Base-by-base conservation (phyloP, 2,888 invertebrate species). In the Acrocyrtus sp. region DNA sequence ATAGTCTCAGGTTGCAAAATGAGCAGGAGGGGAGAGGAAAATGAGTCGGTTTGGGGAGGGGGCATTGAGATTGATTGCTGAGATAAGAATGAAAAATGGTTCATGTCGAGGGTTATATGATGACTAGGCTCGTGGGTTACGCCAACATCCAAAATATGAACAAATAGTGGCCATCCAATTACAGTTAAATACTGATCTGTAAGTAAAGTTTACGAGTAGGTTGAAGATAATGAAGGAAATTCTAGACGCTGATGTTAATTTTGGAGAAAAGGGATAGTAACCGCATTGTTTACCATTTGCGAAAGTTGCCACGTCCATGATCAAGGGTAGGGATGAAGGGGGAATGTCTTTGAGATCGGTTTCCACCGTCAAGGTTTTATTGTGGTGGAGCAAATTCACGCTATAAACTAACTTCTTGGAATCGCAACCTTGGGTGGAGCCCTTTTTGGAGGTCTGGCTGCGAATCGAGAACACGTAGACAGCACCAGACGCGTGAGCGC, bases 121-220 rank as follows among this genome's bases (percentile, higher is more conserved):
- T 80, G 80, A 80, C 91, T 91, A 0, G 95, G 94, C 83, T 94
- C 94, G 84, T 94, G 95, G 81, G 89, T 88, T 10, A 91, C 85
- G 3, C 94, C 92, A 54, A 95, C 90, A 85, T 96, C 95, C 62
- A 96, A 86, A 26, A 95, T 85, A 83, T 96, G 95, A 0, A 92
- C 90, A 85, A 94, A 95, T 29, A 93, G 87, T 82, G 91, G 93
- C 15, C 94, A 93, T 24, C 93, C 91, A 82, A 92, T 90, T 1
- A 95, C 93, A 39, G 94, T 84, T 83, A 96, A 88, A 81, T 93
- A 91, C 83, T 92, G 91, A 77, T 91, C 92, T 91, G 85, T 21
- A 51, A 70, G 3, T 29, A n/a, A n/a, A n/a, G n/a, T n/a, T n/a
- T n/a, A 39, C 12, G 39, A 39, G 39, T 10, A 12, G n/a, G n/a